Conservation (phyloP, 2,888 invertebrate genomes). For the Drosophila neoperkinsi region DNA sequence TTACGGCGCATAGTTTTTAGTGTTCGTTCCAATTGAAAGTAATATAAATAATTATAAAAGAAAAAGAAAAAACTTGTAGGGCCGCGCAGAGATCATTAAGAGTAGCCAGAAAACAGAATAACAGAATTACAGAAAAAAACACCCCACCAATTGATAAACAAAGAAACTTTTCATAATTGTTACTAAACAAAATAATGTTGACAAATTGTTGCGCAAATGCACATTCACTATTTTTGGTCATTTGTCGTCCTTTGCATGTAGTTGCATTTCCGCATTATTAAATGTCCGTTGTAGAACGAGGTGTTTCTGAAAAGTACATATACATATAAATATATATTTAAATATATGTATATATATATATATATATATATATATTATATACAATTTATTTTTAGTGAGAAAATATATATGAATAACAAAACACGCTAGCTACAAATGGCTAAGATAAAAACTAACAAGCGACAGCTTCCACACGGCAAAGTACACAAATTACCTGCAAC, state of each 20-base stretch:
- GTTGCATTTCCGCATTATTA: constrained; percentile 64
- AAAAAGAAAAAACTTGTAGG: constrained; percentile 36
- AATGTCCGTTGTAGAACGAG: constrained; percentile 57
- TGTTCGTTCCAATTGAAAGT: constrained; percentile 69
- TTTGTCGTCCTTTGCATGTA: constrained; percentile 68
- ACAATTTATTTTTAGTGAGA: constrained; percentile 68
- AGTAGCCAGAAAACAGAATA: constrained; percentile 24
- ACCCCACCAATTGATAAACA: constrained; percentile 72
- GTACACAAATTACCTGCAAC: constrained; percentile 48
- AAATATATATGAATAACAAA: constrained; percentile 48
- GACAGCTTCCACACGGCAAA: constrained; percentile 45
- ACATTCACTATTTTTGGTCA: constrained; percentile 48
- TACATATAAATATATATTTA: constrained; percentile 48
- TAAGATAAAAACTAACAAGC: constrained; percentile 8
- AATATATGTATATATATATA: constrained; percentile 56
- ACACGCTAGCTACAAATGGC: constrained; percentile 31
- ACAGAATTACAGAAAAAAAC: constrained; percentile 63
- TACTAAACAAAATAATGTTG: constrained; percentile 47
- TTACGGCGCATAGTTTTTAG: constrained; percentile 75
- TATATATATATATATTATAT: constrained; percentile 35
- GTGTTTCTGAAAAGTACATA: constrained; percentile 68
- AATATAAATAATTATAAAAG: constrained; percentile 19
- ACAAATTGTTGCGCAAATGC: constrained; percentile 59
- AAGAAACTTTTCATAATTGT: constrained; percentile 58
- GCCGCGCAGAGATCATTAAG: constrained; percentile 50